Conservation (phyloP, 2,113 vertebrate genomes). For the Protobothrops mucrosquamatus region DNA sequence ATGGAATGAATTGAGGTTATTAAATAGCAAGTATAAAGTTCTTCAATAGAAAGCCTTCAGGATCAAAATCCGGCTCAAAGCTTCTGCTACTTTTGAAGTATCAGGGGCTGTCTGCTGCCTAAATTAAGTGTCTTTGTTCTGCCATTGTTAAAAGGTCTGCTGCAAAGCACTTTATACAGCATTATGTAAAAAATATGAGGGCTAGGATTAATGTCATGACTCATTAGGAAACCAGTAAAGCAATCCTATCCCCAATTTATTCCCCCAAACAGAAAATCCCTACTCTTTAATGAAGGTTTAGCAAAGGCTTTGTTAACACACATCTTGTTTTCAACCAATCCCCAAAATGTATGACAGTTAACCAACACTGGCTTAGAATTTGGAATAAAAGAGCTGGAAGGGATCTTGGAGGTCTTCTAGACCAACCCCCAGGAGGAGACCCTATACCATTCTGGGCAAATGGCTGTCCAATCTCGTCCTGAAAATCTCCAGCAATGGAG, state of each 20-base stretch:
- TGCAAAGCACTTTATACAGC: neutral
- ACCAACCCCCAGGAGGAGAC: neutral
- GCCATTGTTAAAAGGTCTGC: neutral
- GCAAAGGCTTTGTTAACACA: neutral
- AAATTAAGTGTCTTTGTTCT: constrained; percentile 1
- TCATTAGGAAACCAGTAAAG: neutral
- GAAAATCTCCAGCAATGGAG: neutral
- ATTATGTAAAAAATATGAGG: neutral
- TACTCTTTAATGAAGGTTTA: neutral
- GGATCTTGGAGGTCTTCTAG: neutral
- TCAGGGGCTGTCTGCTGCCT: neutral
- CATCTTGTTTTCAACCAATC: neutral
- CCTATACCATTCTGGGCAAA: neutral
- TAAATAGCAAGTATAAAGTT: neutral
- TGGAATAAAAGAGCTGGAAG: neutral
- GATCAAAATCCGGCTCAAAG: neutral
- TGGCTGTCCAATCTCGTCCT: neutral
- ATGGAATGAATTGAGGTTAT: neutral
- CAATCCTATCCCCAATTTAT: neutral
- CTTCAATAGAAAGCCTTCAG: neutral
- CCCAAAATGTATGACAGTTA: neutral
- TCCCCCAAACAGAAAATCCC: neutral
- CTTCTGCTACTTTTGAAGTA: neutral
- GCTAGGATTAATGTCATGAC: neutral
- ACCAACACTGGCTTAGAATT: neutral